A percentile compares a stretch with the other conserved stretches of the same genome.
phyloP scores from a whole-genome alignment of 2,888 invertebrate species.

The Drosophila lutescens region DNA sequence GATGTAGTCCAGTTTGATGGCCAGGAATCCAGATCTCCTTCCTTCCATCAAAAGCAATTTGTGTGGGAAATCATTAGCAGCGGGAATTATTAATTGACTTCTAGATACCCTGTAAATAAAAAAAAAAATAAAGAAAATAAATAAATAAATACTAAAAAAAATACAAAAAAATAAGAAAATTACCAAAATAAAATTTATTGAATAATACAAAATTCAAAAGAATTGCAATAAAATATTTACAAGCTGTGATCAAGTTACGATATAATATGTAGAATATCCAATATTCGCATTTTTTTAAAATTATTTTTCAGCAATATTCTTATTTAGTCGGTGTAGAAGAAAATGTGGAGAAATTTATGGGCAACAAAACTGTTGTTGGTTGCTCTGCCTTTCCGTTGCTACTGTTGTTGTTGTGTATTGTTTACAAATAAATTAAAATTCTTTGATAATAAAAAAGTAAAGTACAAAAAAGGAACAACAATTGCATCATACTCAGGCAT shows the following conservation, averaged over 20 bases:
- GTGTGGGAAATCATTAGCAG: conserved; percentile 61
- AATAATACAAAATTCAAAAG: too few relatives aligned
- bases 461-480: conserved; percentile 44
- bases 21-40: conserved; percentile 43
- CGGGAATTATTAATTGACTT: background rate
- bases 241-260: too few relatives aligned
- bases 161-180: background rate
- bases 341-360: conserved; percentile 2
- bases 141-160: background rate
- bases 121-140: background rate
- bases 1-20: conserved; percentile 35
- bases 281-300: background rate
- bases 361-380: background rate
- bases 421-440: conserved; percentile 78
- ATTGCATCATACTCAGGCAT: conserved; percentile 43
- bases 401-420: conserved; percentile 54
- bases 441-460: conserved; percentile 69
- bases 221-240: too few relatives aligned
- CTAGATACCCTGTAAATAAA: background rate
- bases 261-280: background rate
- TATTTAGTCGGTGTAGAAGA: background rate
- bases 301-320: background rate
- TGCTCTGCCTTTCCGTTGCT: conserved; percentile 1
- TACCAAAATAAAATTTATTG: background rate
- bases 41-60: conserved; percentile 62